Conservation (phyloP, 2,113 vertebrate species). For the Tychaedon coryphoeus region DNA sequence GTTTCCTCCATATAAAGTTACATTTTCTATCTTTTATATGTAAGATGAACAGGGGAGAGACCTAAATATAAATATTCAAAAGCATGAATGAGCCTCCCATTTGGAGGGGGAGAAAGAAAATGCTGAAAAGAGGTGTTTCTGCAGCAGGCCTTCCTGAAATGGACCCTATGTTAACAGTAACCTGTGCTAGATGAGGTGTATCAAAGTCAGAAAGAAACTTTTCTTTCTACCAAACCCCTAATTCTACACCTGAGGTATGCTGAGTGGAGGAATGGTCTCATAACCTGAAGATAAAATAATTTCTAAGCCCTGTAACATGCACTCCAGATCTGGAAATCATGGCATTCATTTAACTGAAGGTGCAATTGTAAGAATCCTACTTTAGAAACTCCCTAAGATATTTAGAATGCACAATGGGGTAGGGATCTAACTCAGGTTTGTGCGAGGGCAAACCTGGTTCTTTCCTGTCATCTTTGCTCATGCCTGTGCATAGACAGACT, state of each 20-base stretch:
- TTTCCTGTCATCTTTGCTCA: accelerated
- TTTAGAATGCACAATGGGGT: neutral
- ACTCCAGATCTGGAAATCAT: neutral
- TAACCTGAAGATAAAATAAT: neutral
- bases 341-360: neutral
- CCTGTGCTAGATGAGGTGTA: neutral
- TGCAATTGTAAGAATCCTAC: neutral
- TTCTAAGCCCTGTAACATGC: neutral
- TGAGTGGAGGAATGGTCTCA: neutral
- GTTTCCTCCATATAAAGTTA: neutral
- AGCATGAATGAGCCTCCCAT: neutral
- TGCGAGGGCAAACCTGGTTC: accelerated
- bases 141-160: neutral
- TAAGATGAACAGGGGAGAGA: neutral
- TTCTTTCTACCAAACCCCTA: neutral
- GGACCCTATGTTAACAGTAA: neutral
- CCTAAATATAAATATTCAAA: neutral
- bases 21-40: neutral
- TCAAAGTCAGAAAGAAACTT: neutral
- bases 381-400: neutral
- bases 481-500: neutral
- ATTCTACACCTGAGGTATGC: neutral
- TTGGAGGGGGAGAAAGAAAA: neutral
- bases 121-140: neutral
- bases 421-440: neutral